Evolutionary conservation across 1,140 invertebrate genomes (phyloP), one percentile per base, ranked within the genome.

Genomic region (Tetramorium parvispinum): DNA sequence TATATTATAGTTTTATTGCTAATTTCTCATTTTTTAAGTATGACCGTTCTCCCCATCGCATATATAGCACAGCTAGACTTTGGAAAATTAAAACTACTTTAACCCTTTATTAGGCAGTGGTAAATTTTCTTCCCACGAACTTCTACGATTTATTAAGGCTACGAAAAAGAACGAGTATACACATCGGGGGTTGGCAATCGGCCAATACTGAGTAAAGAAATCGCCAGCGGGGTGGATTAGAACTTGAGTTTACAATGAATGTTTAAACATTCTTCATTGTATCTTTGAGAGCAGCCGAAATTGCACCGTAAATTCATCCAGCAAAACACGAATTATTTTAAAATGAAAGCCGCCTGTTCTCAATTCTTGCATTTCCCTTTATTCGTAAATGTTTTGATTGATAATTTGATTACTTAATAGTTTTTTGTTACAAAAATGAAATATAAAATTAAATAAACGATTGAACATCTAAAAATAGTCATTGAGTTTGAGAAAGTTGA

Each of bases 111-210:
- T 24, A 32, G 68, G 55, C 18, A 4, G 21, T 24, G 13, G n/a
- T 83, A 83, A 83, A 24, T n/a, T 83, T 73, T 73, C 79, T 73
- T 73, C 27, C 4, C n/a, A 59, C 24, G 13, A 83, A 83, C 53
- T 83, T 83, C 40, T 73, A 71, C 40, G 46, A 83, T 83, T 83
- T 83, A 83, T 83, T 83, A 73, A 73, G 53, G 37, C 40, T 57
- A 59, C 68, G 13, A 43, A 73, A 73, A 73, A 83, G n/a, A 5
- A 83, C 13, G 68, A 59, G 68, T n/a, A 49, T 65, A 65, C 40
- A 78, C 11, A 59, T 73, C 53, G 53, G 37, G 18, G 2, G 16
- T 24, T 83, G 68, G 68, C 79, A 2, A 83, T 82, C 53, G 18
- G 79, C 79, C 79, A 82, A 24, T 43, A 40, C 40, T 46, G 40